Percentiles rank a stretch among this genome's conserved stretches.
Conservation (phyloP, 2,113 vertebrate genomes). For the Catharus minimus region DNA sequence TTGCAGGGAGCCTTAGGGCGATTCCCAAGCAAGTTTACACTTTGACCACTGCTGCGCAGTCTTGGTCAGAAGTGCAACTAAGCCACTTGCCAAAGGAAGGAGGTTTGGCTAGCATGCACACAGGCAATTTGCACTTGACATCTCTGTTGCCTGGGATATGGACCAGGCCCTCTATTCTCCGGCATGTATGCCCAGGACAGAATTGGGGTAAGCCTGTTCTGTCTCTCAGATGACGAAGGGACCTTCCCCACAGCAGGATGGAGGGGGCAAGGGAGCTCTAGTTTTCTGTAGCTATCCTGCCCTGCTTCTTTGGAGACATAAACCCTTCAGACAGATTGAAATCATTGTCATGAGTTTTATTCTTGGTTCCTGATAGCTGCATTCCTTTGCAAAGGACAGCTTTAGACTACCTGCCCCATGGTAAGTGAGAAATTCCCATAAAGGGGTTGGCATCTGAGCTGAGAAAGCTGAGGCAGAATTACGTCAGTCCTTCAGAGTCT, state of each 20-base stretch:
- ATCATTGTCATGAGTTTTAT: neutral
- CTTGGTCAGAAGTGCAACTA: neutral
- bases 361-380: neutral
- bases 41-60: neutral
- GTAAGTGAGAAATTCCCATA: neutral
- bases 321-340: neutral
- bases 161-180: neutral
- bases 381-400: neutral
- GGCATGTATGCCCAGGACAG: neutral
- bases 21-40: neutral
- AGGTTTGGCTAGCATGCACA: neutral
- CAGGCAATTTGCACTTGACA: neutral
- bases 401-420: neutral
- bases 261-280: neutral
- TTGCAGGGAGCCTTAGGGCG: neutral
- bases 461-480: neutral
- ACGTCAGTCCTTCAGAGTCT: neutral
- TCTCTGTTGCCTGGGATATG: neutral
- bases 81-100: neutral
- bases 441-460: neutral
- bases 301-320: neutral
- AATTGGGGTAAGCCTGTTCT: neutral
- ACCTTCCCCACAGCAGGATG: neutral
- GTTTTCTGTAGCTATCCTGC: neutral
- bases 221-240: neutral